Percentiles rank a stretch among this genome's conserved stretches.
Conservation (phyloP, 2,888 invertebrate genomes). For the Sabellastarte sp. region DNA sequence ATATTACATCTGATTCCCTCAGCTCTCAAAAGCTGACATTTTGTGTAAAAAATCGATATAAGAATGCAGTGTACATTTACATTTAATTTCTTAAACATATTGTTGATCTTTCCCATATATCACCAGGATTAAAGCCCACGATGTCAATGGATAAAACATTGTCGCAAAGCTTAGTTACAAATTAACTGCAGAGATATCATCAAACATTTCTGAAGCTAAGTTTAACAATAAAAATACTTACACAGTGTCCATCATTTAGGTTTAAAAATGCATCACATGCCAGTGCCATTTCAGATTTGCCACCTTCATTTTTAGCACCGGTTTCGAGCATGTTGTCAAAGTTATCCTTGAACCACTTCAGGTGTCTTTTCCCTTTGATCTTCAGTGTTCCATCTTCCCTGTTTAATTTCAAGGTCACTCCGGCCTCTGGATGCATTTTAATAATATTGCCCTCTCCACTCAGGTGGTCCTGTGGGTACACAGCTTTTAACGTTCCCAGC, state of each 20-base stretch:
- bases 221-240: slow-evolving; percentile 7
- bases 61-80: no score
- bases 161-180: no score
- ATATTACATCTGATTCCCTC: no score
- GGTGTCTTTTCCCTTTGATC: slow-evolving; percentile 27
- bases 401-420: slow-evolving; percentile 27
- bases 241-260: slow-evolving; percentile 17
- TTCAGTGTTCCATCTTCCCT: slow-evolving; percentile 23
- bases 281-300: slow-evolving; percentile 10
- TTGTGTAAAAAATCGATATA: no score
- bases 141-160: no score
- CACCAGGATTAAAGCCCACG: no score
- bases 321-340: slow-evolving; percentile 20
- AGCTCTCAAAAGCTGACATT: no score
- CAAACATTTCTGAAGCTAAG: no score
- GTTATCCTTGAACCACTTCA: slow-evolving; percentile 28
- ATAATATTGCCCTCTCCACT: slow-evolving; percentile 16
- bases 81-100: no score
- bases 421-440: slow-evolving; percentile 26
- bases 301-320: slow-evolving; percentile 12
- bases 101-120: no score
- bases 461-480: slow-evolving; percentile 28
- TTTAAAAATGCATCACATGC: slow-evolving; percentile 14
- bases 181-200: no score
- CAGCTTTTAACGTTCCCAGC: slow-evolving; percentile 26